These are phyloP conservation scores for Synergus gifuensis DNA, from an alignment of 2,888 invertebrate species.

Conservation along the genomic window DNA sequence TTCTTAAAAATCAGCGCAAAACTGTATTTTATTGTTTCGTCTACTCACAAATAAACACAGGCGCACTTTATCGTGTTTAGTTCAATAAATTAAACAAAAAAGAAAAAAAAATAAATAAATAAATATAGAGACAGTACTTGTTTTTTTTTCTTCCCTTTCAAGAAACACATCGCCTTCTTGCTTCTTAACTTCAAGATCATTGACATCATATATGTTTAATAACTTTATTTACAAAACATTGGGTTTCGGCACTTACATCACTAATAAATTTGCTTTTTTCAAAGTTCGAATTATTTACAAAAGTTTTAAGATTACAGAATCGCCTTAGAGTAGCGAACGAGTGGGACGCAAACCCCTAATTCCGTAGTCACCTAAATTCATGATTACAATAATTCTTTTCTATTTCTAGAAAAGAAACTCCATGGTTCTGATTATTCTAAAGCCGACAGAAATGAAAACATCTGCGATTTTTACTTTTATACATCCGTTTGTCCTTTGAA, in stretches of 20 bases:
- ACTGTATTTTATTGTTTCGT: slow-evolving; percentile 12
- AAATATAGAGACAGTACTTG: slow-evolving; percentile 14
- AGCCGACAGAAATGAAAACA: slow-evolving; percentile 25
- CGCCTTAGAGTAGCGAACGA: slow-evolving; percentile 21
- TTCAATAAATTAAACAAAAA: neutral
- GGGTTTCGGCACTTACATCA: slow-evolving; percentile 34
- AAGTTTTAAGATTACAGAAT: slow-evolving; percentile 27
- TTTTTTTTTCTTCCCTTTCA: neutral
- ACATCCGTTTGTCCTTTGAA: slow-evolving; percentile 37
- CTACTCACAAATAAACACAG: slow-evolving; percentile 7
- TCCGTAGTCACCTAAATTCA: neutral
- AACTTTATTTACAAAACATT: slow-evolving; percentile 42
- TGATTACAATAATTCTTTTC: slow-evolving; percentile 28
- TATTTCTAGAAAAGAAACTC: slow-evolving; percentile 4
- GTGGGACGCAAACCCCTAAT: neutral
- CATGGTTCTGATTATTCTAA: slow-evolving; percentile 14
- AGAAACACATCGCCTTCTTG: slow-evolving; percentile 7
- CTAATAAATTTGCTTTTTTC: slow-evolving; percentile 39
- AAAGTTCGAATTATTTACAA: slow-evolving; percentile 38
- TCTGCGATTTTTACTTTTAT: slow-evolving; percentile 32
- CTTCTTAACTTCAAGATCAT: slow-evolving; percentile 27
- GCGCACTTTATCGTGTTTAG: neutral
- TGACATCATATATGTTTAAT: slow-evolving; percentile 30
- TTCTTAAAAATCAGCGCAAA: neutral
- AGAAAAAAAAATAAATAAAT: slow-evolving; percentile 6